Evolutionary conservation across 2,113 vertebrate species (phyloP).

Genomic region (Eclectus roratus): DNA sequence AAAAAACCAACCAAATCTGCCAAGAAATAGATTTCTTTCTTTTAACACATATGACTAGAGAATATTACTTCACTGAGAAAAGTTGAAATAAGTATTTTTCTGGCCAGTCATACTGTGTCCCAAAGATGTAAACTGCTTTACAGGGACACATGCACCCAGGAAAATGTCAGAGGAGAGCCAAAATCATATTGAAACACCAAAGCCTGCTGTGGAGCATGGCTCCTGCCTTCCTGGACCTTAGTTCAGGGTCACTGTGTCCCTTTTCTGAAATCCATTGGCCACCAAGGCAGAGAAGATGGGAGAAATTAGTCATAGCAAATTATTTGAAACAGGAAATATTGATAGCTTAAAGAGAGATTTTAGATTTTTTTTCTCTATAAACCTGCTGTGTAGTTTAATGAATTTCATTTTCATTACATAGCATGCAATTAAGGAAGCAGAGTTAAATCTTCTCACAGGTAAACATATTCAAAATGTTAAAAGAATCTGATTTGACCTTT

Average conservation of each 20-base stretch:
- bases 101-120: fast-evolving
- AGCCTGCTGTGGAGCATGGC: neutral
- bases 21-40: neutral
- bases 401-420: neutral
- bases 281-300: neutral
- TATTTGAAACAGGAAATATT: neutral
- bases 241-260: fast-evolving
- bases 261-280: neutral
- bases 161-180: neutral
- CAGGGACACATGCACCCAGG: fast-evolving
- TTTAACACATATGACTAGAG: fast-evolving
- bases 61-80: neutral
- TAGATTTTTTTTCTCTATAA: neutral
- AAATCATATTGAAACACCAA: fast-evolving
- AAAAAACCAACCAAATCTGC: neutral
- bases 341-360: neutral
- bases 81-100: neutral
- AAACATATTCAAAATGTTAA: neutral
- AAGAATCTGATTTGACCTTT: neutral
- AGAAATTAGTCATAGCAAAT: neutral
- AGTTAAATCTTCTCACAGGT: neutral
- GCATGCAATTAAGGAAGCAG: neutral
- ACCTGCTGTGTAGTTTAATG: neutral
- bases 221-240: too few species aligned
- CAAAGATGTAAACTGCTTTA: fast-evolving